phyloP scores from a whole-genome alignment of 1,140 invertebrate genomes.

The Zophobas morio region DNA sequence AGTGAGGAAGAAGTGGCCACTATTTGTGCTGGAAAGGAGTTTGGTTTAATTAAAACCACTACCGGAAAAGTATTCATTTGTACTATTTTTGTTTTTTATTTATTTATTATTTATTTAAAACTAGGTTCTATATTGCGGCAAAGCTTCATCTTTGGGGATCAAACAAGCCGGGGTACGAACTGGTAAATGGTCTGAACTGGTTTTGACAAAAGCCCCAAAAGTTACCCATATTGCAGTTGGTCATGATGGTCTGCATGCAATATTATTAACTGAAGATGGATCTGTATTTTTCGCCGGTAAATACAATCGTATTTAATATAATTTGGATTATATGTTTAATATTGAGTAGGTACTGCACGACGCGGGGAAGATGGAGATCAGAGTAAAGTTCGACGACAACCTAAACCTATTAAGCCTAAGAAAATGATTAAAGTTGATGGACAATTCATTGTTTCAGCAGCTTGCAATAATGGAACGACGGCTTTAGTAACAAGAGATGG shows the following conservation, averaged over 20 bases:
- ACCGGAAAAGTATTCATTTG: conserved; percentile 78
- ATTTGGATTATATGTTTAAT: neutral
- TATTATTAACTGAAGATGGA: conserved; percentile 92
- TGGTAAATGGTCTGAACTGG: conserved; percentile 83
- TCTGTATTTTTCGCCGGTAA: conserved; percentile 85
- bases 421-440: conserved; percentile 93
- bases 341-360: conserved; percentile 81
- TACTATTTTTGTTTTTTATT: conserved; percentile 12
- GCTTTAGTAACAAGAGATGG: conserved; percentile 92
- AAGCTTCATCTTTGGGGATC: conserved; percentile 81
- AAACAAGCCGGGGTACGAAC: conserved; percentile 74
- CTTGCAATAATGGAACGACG: conserved; percentile 96
- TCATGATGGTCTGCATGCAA: conserved; percentile 93
- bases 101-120: conserved; percentile 38
- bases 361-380: conserved; percentile 95
- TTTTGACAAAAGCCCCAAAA: conserved; percentile 82
- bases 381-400: conserved; percentile 86
- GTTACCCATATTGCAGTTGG: conserved; percentile 88
- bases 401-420: conserved; percentile 93
- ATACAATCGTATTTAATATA: neutral
- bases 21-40: conserved; percentile 86
- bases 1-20: conserved; percentile 80
- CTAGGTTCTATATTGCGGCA: conserved; percentile 84
- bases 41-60: conserved; percentile 83
- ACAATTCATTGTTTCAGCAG: conserved; percentile 84